Evolutionary conservation across 2,888 invertebrate species (phyloP).

Genomic region (Melinaea menophilus): DNA sequence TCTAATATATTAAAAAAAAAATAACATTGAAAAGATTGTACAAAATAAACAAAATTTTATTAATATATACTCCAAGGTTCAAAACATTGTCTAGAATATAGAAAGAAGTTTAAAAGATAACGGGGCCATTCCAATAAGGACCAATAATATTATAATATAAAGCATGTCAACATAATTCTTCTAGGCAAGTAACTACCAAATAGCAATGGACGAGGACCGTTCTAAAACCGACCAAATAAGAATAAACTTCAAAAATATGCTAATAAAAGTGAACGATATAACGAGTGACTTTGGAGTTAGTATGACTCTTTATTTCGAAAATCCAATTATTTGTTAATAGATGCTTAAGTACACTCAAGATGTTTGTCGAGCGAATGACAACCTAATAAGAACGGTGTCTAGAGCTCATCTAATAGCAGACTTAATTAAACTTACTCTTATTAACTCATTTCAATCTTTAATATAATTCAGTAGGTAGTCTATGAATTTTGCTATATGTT

Average conservation of each 20-base stretch:
- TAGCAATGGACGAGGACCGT: too few species aligned
- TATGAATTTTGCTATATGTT: background rate
- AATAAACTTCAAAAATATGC: background rate
- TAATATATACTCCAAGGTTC: too few species aligned
- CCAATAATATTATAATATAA: too few species aligned
- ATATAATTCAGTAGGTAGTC: background rate
- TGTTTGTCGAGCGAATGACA: conserved; percentile 32
- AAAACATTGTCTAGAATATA: too few species aligned
- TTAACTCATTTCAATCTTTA: conserved; percentile 2
- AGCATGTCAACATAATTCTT: too few species aligned
- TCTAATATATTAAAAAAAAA: too few species aligned
- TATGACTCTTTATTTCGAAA: conserved; percentile 40
- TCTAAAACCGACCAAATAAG: too few species aligned
- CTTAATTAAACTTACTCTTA: conserved; percentile 26
- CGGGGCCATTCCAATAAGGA: too few species aligned
- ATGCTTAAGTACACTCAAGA: conserved; percentile 41
- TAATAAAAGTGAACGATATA: conserved; percentile 4
- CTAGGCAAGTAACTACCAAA: too few species aligned
- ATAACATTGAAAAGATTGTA: too few species aligned
- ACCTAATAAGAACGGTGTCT: conserved; percentile 24
- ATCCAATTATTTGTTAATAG: conserved; percentile 56
- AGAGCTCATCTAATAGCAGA: conserved; percentile 23
- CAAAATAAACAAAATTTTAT: too few species aligned
- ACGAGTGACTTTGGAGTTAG: background rate
- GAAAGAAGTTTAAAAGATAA: too few species aligned